phyloP scores from a whole-genome alignment of 2,113 vertebrate species.

The Calyptomena viridis region DNA sequence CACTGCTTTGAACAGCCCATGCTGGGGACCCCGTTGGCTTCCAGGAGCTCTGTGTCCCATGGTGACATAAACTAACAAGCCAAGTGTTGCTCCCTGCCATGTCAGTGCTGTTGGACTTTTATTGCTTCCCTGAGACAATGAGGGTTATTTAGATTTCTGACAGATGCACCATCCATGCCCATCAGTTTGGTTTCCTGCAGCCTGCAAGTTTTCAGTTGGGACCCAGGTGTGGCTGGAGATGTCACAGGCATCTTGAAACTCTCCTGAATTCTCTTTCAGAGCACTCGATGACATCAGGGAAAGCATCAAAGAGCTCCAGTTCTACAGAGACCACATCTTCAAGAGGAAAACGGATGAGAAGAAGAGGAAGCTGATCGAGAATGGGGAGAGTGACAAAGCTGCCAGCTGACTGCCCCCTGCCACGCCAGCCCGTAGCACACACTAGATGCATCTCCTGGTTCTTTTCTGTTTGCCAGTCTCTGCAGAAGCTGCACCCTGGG shows the following conservation, averaged over 20 bases:
- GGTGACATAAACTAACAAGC: background rate
- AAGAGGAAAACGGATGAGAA: constrained; percentile 81
- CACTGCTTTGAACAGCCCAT: background rate
- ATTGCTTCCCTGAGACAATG: background rate
- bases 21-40: background rate
- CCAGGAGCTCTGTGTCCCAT: background rate
- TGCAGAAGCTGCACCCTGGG: background rate
- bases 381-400: constrained; percentile 72
- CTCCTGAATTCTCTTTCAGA: constrained; percentile 71
- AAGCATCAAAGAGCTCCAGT: constrained; percentile 94
- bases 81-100: background rate
- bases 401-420: constrained; percentile 58
- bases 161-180: background rate
- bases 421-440: background rate
- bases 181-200: background rate
- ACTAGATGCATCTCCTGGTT: background rate
- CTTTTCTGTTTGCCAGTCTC: constrained; percentile 6
- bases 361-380: constrained; percentile 83
- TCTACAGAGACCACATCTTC: constrained; percentile 90
- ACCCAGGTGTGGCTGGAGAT: background rate
- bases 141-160: background rate
- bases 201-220: background rate
- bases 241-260: background rate
- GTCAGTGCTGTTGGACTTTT: background rate
- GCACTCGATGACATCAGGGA: constrained; percentile 93